Evolutionary conservation across 2,113 vertebrate species (phyloP).

Genomic region (Dipodomys merriami): DNA sequence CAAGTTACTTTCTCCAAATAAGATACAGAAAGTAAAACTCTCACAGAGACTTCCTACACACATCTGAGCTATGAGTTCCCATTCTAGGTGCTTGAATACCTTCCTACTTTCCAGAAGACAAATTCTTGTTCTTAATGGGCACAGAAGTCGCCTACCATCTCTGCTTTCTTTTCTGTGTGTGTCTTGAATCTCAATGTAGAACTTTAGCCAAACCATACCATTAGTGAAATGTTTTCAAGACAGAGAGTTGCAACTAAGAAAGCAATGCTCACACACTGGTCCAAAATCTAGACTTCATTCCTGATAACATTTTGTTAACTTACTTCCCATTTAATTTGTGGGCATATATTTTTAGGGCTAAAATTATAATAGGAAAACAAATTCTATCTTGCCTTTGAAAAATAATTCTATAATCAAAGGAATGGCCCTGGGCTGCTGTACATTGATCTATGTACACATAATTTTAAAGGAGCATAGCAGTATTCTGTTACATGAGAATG

Average conservation of each 20-base stretch:
- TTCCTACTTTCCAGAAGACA: not conserved
- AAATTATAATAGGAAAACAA: not conserved
- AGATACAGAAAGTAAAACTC: not conserved
- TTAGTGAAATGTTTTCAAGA: not conserved
- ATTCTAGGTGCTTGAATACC: not conserved
- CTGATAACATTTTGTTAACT: not conserved
- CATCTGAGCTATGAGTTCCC: not conserved
- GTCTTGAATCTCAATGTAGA: not conserved
- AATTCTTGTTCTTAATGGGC: not conserved
- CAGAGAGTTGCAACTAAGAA: not conserved
- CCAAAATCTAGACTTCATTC: not conserved
- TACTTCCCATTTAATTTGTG: constrained; percentile 28
- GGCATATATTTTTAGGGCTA: not conserved
- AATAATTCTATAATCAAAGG: not conserved
- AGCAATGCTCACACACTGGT: not conserved
- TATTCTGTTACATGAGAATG: not conserved
- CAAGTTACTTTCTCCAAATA: not conserved
- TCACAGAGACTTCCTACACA: not conserved
- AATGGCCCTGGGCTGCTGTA: not conserved
- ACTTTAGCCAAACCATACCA: not conserved
- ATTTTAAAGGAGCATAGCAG: constrained; percentile 8
- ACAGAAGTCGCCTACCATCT: not conserved
- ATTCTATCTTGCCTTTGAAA: constrained; percentile 32
- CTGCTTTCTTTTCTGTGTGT: not conserved
- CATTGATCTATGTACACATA: not conserved